Evolutionary conservation across 1,140 invertebrate genomes (phyloP), one percentile per base, ranked within the genome.

Genomic region (Calephelis virginiensis): DNA sequence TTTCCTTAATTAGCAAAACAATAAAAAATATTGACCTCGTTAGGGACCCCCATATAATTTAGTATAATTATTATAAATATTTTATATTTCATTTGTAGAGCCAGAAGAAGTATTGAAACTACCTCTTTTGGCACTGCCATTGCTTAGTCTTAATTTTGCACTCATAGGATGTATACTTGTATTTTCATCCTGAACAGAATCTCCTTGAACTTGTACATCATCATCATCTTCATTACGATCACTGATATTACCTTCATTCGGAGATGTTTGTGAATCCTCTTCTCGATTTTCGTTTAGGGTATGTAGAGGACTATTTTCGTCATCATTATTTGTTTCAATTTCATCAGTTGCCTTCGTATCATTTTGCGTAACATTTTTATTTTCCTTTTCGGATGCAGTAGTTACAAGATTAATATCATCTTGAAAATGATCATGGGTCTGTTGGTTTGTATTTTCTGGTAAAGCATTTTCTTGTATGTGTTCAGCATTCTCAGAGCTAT

Each of bases 1-100:
- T 82, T 85, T 82, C 89, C 89, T 91, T 91, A 83, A 89, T 90
- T 85, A 83, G 83, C 82, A 91, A 91, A 89, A 91, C 82, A 90
- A 90, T 80, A 65, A 89, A 88, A 89, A 85, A 90, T 89, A 81
- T 87, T 89, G 79, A 88, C 83, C 84, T 89, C 81, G 80, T 86
- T 75, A 83, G 82, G 85, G 83, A 87, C 85, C 87, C 84, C 71
- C 70, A 72, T 79, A 78, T 76, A 80, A 74, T 71, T 80, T 75
- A 77, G 74, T 78, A 78, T 66, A 76, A 77, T 67, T 75, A 77
- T 74, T 72, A 61, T 70, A 70, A 75, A 76, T 78, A 80, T 73
- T 82, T 82, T 83, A 83, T 70, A 89, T 84, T 82, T 87, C 82
- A 72, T 80, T 80, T 80, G 78, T 80, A 72, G 81, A 79, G 73